Conservation (phyloP, 1,140 invertebrate genomes). For the Scaptomyza hsui region DNA sequence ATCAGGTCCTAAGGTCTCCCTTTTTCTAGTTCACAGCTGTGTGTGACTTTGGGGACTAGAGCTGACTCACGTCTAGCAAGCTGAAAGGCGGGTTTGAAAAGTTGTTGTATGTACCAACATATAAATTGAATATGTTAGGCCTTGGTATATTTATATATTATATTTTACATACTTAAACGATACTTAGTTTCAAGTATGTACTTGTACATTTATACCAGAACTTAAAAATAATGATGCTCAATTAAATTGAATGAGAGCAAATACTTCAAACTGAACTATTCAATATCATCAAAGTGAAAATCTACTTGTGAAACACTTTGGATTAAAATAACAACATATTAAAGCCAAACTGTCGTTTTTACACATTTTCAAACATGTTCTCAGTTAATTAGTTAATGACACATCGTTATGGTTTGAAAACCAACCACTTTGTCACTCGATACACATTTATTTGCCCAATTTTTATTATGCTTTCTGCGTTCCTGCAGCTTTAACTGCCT, state of each 20-base stretch:
- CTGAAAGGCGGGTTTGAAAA: constrained; percentile 32
- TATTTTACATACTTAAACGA: neutral
- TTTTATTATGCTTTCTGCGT: constrained; percentile 16
- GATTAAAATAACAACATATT: neutral
- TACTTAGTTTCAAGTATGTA: neutral
- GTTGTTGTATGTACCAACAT: neutral
- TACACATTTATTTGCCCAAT: constrained; percentile 1
- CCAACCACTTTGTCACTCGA: neutral
- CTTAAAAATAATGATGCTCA: neutral
- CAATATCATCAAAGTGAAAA: no score
- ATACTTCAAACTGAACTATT: no score
- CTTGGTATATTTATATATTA: neutral
- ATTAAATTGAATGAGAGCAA: neutral
- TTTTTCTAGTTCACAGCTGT: constrained; percentile 22
- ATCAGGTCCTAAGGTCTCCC: constrained; percentile 24
- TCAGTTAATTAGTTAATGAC: neutral
- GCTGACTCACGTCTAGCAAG: constrained; percentile 50
- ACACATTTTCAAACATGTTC: neutral
- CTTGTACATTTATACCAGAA: neutral
- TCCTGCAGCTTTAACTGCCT: constrained; percentile 40
- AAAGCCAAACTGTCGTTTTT: neutral
- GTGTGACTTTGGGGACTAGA: constrained; percentile 24
- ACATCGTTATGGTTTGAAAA: neutral
- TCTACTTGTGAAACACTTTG: no score
- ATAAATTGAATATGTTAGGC: no score